Evolutionary conservation across 2,113 vertebrate genomes (phyloP), one percentile per base, ranked within the genome.

Genomic region (Podocnemis expansa): DNA sequence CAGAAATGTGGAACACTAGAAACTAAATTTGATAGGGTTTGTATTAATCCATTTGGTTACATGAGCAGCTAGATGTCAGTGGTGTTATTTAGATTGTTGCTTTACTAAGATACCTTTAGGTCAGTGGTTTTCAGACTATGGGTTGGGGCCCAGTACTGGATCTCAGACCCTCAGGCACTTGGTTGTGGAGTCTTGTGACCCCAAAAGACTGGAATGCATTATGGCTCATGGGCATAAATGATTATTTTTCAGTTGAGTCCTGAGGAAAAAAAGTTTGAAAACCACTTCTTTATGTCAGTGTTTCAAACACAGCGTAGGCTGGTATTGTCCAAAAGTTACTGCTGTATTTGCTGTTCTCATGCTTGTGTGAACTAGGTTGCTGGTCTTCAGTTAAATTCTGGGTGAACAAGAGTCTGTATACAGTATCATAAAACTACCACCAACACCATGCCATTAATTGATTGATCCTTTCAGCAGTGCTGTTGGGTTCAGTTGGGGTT

Each of bases 351-450:
- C 52, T 49, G 34, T 51, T 84, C 19, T 13, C 1, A 70, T 78
- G 43, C 31, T 41, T 78, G 47, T 75, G 19, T 70, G 13, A 78
- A 38, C 76, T 16, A 54, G 8, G 31, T 34, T 47, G 27, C 41
- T 82, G 41, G 12, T 80, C 31, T n/a, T 49, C 5, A 38, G 21
- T 16, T 86, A 79, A 56, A 93, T 43, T 91, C 49, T n/a, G 21
- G 52, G 51, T 24, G 14, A 83, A 52, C 70, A 21, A 16, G 85
- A 58, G 19, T 47, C 5, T 21, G 3, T 52, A 52, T 52, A 52
- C 51, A 45, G 0, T 0, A 2, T 79, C 79, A 45, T 17, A 10
- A 41, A 55, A 5, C 88, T 92, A 22, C 10, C 31, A 13, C 12
- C 22, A 76, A 29, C 41, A 27, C 41, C 22, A 16, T 11, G 6